phyloP scores from a whole-genome alignment of 2,888 invertebrate species.

The Sinentomon sp. region DNA sequence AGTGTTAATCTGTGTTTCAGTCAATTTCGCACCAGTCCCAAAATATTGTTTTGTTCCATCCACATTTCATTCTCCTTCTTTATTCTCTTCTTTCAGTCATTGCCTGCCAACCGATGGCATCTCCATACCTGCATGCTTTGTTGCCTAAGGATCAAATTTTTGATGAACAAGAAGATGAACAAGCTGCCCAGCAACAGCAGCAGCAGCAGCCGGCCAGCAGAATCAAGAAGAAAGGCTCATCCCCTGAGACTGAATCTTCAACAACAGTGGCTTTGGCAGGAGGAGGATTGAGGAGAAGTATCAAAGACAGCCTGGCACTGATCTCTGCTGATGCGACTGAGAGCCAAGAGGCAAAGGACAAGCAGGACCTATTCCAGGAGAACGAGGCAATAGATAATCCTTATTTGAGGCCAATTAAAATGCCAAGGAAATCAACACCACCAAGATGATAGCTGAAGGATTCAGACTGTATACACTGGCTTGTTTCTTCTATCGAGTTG shows the following conservation, averaged over 20 bases:
- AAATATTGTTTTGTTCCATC: background rate
- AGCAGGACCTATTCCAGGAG: conserved; percentile 22
- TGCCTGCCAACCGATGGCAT: conserved; percentile 46
- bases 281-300: conserved; percentile 1
- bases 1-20: too few relatives aligned
- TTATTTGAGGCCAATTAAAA: conserved; percentile 29
- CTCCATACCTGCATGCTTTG: conserved; percentile 57
- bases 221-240: conserved; percentile 14
- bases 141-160: conserved; percentile 83
- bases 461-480: too few relatives aligned
- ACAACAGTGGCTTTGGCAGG: conserved; percentile 5
- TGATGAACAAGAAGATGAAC: conserved; percentile 36
- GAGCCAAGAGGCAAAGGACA: too few relatives aligned
- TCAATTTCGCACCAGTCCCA: background rate
- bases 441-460: too few relatives aligned
- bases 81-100: conserved; percentile 35
- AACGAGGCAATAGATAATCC: conserved; percentile 40
- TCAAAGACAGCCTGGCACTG: conserved; percentile 12
- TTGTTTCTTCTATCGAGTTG: too few relatives aligned
- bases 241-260: conserved; percentile 10
- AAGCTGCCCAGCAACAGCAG: conserved; percentile 14
- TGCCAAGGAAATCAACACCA: conserved; percentile 21
- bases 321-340: background rate
- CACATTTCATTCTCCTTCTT: too few relatives aligned
- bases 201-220: conserved; percentile 2